Base-by-base conservation (phyloP, 2,113 vertebrate genomes). In the Phoxinus phoxinus region DNA sequence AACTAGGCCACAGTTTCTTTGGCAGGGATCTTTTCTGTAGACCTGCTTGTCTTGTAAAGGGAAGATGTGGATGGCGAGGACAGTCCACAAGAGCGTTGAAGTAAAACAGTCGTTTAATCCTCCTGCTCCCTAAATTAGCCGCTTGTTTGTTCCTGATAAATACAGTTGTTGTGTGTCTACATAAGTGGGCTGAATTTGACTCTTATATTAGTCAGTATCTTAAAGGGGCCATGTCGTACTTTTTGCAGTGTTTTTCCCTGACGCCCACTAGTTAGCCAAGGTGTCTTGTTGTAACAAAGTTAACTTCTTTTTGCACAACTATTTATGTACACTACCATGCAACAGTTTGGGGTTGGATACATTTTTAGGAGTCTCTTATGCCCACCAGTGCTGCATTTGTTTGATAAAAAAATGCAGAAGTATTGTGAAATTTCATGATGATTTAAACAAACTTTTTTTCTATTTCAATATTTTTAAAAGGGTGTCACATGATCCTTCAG, bases 61-160 rank as follows among this genome's bases (percentile, higher is more conserved):
- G 41, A n/a, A 74, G 80, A 86, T 86, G 73, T 86, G 46, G 84
- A 84, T 87, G 83, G 87, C 32, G 21, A 80, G 86, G 77, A 81
- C 74, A 71, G 86, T 59, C 25, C 32, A 76, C 77, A n/a, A 53
- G 71, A 78, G 65, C n/a, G 61, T 61, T 74, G 30, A 21, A 85
- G 79, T 48, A 78, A 85, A 87, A 79, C 9, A 87, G 27, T 1
- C 6, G 7, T 84, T 86, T 76, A 77, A 77, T 48, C 30, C 37
- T 27, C 37, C 12, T 35, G 44, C 61, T 63, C 21, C 15, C 37
- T 80, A 63, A 80, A 80, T 65, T 21, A 80, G 58, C 23, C 15
- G 7, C 73, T n/a, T 78, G 75, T 78, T 78, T 78, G 19, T 59
- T 58, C 19, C 51, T 78, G 51, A 51, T 35, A 23, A 58, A 58